Evolutionary conservation across 1,140 invertebrate genomes (phyloP).

Genomic region (Pantala flavescens): DNA sequence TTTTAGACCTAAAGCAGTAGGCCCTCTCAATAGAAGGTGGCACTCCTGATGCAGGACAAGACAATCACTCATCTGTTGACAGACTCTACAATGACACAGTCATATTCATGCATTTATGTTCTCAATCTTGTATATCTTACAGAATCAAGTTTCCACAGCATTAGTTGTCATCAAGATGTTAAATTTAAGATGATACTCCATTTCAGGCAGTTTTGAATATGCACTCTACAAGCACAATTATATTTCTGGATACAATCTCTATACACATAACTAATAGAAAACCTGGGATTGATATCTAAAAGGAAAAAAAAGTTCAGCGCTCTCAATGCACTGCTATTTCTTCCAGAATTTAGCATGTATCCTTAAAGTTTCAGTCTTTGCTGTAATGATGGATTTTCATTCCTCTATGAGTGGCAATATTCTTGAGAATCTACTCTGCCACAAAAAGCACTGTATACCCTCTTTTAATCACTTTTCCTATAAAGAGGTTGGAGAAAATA

Average conservation of each 20-base stretch:
- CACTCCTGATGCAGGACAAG: conserved; percentile 7
- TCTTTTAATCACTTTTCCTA: neutral
- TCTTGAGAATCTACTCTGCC: neutral
- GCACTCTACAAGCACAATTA: conserved; percentile 1
- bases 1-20: conserved; percentile 2
- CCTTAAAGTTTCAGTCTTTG: neutral
- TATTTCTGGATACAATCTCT: neutral
- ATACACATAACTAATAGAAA: neutral
- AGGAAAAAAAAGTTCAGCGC: neutral
- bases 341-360: neutral
- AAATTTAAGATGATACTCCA: neutral
- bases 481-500: neutral
- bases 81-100: conserved; percentile 5
- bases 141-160: neutral
- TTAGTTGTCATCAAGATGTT: neutral
- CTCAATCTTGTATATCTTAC: neutral
- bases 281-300: neutral
- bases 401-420: neutral
- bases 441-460: neutral
- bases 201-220: neutral
- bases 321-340: neutral
- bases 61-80: neutral
- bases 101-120: neutral
- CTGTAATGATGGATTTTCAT: neutral
- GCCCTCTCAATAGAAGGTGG: conserved; percentile 3